Percentiles rank a stretch among this genome's conserved stretches.
These are phyloP conservation scores for Loriculus beryllinus DNA, from an alignment of 2,797 vertebrate genomes.

Conservation along the genomic window DNA sequence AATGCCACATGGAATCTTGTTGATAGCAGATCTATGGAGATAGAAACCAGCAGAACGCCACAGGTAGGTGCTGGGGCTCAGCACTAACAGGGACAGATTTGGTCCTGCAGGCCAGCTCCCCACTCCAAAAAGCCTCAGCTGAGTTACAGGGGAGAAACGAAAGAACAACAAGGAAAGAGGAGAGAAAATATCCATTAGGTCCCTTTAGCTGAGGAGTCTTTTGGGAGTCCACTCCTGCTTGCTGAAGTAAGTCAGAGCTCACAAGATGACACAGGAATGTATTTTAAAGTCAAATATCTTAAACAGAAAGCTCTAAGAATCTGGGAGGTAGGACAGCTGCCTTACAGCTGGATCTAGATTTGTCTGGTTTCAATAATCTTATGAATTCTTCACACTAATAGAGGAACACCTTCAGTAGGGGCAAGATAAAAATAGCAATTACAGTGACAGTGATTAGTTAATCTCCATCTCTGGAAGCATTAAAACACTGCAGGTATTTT, in stretches of 20 bases:
- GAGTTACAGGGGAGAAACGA: neutral
- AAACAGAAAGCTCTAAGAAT: neutral
- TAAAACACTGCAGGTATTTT: constrained; percentile 38
- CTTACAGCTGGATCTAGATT: neutral
- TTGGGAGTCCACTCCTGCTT: neutral
- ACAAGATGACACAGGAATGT: neutral
- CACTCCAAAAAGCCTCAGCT: neutral
- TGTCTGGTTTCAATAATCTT: neutral
- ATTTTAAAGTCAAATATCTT: neutral
- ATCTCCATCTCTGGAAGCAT: constrained; percentile 5
- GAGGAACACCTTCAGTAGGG: neutral
- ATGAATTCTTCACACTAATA: neutral
- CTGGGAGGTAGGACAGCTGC: neutral
- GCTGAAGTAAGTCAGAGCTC: neutral
- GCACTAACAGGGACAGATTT: neutral
- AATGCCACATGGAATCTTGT: neutral
- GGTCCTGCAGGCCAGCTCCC: neutral
- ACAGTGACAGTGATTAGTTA: constrained; percentile 28
- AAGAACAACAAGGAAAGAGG: neutral
- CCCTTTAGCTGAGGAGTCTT: neutral
- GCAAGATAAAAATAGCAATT: constrained; percentile 37
- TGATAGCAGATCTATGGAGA: neutral
- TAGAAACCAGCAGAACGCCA: neutral
- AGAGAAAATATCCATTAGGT: neutral
- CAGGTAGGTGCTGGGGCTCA: neutral